Conservation (phyloP, 2,888 invertebrate species). For the Heliconius hortense region DNA sequence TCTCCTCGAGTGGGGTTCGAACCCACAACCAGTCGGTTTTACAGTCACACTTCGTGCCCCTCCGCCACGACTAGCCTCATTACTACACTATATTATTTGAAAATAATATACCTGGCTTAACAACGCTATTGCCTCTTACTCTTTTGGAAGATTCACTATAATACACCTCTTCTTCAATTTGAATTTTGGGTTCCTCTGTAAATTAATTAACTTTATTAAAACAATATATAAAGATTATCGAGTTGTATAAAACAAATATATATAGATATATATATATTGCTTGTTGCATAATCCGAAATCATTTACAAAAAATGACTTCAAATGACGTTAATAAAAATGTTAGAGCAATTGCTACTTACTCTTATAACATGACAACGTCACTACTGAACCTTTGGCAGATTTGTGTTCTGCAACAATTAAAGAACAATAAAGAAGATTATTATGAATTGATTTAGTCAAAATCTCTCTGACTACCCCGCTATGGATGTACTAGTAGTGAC, state of each 20-base stretch:
- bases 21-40: too few species aligned
- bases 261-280: too few species aligned
- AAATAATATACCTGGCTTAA: slow-evolving; percentile 54
- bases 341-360: slow-evolving; percentile 69
- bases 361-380: slow-evolving; percentile 83
- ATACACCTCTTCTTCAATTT: slow-evolving; percentile 74
- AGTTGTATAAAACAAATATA: too few species aligned
- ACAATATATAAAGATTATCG: not conserved
- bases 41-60: too few species aligned
- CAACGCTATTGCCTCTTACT: slow-evolving; percentile 66
- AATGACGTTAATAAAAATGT: not conserved
- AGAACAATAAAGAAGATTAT: slow-evolving; percentile 14
- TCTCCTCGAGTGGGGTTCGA: too few species aligned
- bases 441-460: too few species aligned
- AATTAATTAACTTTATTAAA: slow-evolving; percentile 32
- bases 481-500: too few species aligned
- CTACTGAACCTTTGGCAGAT: slow-evolving; percentile 80
- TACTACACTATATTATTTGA: not conserved
- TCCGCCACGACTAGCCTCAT: too few species aligned
- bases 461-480: too few species aligned
- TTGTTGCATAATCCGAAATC: too few species aligned
- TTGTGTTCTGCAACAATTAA: slow-evolving; percentile 79
- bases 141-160: slow-evolving; percentile 65
- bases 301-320: not conserved
- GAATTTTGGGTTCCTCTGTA: slow-evolving; percentile 76